A percentile compares a stretch with the other conserved stretches of the same genome.
Conservation (phyloP, 1,140 invertebrate genomes). For the Drosophila ficusphila region DNA sequence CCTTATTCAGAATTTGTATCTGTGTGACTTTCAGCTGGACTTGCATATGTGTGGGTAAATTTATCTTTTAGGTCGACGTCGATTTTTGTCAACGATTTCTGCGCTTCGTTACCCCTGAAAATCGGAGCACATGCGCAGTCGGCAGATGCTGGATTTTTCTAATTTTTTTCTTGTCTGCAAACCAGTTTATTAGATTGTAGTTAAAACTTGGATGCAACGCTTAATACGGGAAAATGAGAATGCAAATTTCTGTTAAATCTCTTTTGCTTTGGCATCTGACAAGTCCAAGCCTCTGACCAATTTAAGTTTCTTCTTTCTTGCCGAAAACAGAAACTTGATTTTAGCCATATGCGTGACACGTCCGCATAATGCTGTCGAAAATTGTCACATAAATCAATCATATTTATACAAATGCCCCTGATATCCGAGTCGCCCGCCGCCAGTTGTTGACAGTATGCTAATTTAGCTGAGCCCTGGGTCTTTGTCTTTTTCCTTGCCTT, state of each 20-base stretch:
- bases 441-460: conserved; percentile 62
- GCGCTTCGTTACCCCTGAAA: conserved; percentile 27
- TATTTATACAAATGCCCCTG: conserved; percentile 81
- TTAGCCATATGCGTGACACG: conserved; percentile 68
- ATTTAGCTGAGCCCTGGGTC: conserved; percentile 41
- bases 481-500: conserved; percentile 15
- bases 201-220: conserved; percentile 67
- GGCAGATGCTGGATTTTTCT: conserved; percentile 34
- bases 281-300: not conserved
- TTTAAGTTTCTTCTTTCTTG: not conserved
- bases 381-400: conserved; percentile 83
- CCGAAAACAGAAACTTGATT: conserved; percentile 27
- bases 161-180: conserved; percentile 10
- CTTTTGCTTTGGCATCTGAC: conserved; percentile 3
- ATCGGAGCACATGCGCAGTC: conserved; percentile 38
- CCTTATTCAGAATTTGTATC: conserved; percentile 19
- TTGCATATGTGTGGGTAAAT: conserved; percentile 7
- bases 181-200: conserved; percentile 57
- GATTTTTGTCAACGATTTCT: conserved; percentile 15
- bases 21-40: conserved; percentile 2
- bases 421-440: conserved; percentile 54
- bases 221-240: conserved; percentile 41
- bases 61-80: conserved; percentile 31
- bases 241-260: conserved; percentile 50
- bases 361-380: conserved; percentile 79